phyloP scores from a whole-genome alignment of 2,113 vertebrate species.

The Microtus oregoni region DNA sequence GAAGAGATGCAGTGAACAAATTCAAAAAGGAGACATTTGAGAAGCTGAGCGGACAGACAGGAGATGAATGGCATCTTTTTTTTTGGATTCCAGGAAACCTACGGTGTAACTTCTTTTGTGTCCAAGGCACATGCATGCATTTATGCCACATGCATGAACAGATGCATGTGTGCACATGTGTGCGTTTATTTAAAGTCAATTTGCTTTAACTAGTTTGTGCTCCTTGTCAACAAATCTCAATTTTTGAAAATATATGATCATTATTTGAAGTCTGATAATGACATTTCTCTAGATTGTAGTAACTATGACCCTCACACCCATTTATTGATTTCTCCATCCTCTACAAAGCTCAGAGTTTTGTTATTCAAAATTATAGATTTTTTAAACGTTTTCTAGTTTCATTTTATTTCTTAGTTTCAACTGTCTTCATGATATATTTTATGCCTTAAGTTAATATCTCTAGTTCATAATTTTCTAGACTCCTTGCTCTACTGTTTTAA shows the following conservation, averaged over 20 bases:
- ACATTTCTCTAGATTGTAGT: neutral
- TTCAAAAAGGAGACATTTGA: neutral
- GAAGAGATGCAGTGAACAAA: neutral
- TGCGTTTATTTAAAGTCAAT: neutral
- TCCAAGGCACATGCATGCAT: neutral
- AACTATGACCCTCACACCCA: neutral
- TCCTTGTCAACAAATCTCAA: neutral
- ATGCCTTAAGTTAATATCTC: neutral
- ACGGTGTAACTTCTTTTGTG: neutral
- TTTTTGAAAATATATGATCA: neutral
- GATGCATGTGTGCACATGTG: rapidly evolving
- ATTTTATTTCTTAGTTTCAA: neutral
- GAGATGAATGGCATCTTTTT: neutral
- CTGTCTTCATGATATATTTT: neutral
- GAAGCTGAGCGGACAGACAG: neutral
- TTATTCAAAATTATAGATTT: neutral
- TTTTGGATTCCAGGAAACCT: neutral
- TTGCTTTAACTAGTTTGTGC: constrained; percentile 14
- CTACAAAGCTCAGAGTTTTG: neutral
- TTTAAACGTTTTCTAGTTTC: neutral
- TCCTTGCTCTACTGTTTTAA: constrained; percentile 27
- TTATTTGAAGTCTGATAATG: neutral
- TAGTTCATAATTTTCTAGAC: constrained; percentile 12
- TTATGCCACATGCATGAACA: neutral
- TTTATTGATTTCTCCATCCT: neutral